Base-by-base conservation (phyloP, 2,888 invertebrate genomes). In the Epinotia bilunana region DNA sequence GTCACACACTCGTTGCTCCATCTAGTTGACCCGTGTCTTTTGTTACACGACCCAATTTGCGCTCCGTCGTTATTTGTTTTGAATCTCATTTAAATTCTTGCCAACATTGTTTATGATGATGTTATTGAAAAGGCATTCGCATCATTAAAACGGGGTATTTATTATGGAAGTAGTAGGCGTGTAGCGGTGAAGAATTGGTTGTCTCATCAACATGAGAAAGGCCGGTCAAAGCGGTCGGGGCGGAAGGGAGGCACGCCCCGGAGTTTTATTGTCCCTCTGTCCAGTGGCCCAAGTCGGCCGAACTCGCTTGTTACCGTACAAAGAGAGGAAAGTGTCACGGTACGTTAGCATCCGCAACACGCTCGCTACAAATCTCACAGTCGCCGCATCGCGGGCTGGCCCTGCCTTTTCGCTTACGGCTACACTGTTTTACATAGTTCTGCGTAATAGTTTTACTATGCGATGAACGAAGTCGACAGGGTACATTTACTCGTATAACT, bases 151-250 rank as follows among this genome's bases (percentile, higher is more conserved):
- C 83, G 81, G 79, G 79, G 77, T 81, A 80, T 82, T 83, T 80
- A 79, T 80, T 80, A 80, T 71, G 60, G 65, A 5, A 75, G 55
- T 67, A 62, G 73, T 60, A 60, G 73, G 65, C 64, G 74, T 61
- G 71, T 70, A 72, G 74, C 73, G 78, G 74, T 61, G 61, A 69
- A 67, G 67, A 64, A 76, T 72, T 61, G 63, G 58, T 64, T 78
- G 79, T 79, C 88, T 89, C 87, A 91, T 90, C 90, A 90, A 87
- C 91, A 91, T 90, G 85, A 90, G 87, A 91, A 90, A 90, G 90
- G 88, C 80, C 80, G 82, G 82, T 78, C 74, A 79, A 78, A 58
- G 58, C 39, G 39, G 62, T 3, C 39, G 70, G 70, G 62, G 18
- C 57, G 72, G 60, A 33, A 78, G 77, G 77, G 73, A 80, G 80